Percentiles rank a stretch among this genome's conserved stretches.
Conservation (phyloP, 2,888 invertebrate species). For the Leptopterna dolabrata region DNA sequence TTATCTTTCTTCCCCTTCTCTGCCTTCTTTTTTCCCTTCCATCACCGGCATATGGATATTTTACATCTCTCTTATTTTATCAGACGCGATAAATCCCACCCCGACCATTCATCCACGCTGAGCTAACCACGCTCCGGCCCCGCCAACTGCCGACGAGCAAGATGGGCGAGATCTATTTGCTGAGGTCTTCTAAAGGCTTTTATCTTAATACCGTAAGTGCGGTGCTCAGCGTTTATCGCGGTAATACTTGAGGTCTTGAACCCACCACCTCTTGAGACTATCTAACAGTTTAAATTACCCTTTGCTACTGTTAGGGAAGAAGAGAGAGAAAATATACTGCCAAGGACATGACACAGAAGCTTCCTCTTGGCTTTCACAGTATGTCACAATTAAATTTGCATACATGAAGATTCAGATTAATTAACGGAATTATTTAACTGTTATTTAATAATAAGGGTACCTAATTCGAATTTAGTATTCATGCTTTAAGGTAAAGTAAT, state of each 20-base stretch:
- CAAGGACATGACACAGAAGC: too few relatives aligned
- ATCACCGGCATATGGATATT: conserved; percentile 10
- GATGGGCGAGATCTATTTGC: conserved; percentile 3
- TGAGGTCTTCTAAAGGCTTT: conserved; percentile 20
- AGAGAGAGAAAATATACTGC: too few relatives aligned
- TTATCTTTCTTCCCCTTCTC: conserved; percentile 11
- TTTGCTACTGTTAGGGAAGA: not conserved
- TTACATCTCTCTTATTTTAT: not conserved
- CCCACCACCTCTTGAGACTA: not conserved
- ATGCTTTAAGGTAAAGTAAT: too few relatives aligned
- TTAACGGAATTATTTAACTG: too few relatives aligned
- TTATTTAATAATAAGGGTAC: too few relatives aligned
- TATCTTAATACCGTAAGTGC: conserved; percentile 13
- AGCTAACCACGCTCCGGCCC: not conserved
- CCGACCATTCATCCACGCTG: not conserved
- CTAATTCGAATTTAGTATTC: too few relatives aligned
- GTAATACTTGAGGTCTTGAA: not conserved
- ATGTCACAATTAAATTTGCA: too few relatives aligned
- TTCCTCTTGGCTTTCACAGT: too few relatives aligned
- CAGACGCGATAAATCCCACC: not conserved
- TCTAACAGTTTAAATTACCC: not conserved
- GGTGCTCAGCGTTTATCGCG: conserved; percentile 1
- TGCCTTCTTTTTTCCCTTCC: not conserved
- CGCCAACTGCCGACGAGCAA: not conserved
- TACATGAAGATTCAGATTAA: too few relatives aligned